These are phyloP conservation scores for Drosophila hamatofila DNA, from an alignment of 2,888 invertebrate genomes.

Conservation along the genomic window DNA sequence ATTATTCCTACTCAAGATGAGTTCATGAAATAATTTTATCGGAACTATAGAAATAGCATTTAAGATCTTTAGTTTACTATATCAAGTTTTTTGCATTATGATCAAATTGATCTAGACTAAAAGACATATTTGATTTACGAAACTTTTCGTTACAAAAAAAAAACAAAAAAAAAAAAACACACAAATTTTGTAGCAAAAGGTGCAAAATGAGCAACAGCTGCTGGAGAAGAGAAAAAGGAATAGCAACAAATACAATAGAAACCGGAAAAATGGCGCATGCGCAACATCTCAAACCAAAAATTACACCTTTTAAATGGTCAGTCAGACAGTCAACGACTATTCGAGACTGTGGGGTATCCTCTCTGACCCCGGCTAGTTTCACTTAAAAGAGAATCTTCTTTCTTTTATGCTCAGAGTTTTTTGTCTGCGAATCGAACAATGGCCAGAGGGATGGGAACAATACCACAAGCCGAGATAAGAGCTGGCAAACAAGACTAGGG, in stretches of 20 bases:
- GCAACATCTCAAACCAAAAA: constrained; percentile 66
- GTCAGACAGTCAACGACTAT: constrained; percentile 48
- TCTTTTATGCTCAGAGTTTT: constrained; percentile 32
- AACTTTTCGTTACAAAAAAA: constrained; percentile 1
- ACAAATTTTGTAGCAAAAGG: constrained; percentile 30
- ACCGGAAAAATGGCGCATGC: constrained; percentile 38
- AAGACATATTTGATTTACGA: background rate
- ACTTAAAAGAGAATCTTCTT: constrained; percentile 45
- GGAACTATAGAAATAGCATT: background rate
- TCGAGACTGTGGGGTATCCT: constrained; percentile 50
- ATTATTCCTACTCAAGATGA: background rate
- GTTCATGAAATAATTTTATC: background rate
- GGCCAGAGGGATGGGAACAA: constrained; percentile 61
- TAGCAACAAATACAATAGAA: constrained; percentile 4
- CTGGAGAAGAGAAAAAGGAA: constrained; percentile 4
- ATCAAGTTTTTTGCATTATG: background rate
- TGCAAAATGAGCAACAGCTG: constrained; percentile 63
- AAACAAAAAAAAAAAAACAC: background rate
- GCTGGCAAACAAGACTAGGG: constrained; percentile 52
- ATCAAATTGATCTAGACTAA: background rate
- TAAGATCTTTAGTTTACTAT: background rate
- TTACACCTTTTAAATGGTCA: constrained; percentile 81
- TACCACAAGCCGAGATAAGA: constrained; percentile 79
- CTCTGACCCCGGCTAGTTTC: constrained; percentile 67
- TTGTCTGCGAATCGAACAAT: constrained; percentile 42